Conservation (phyloP, 1,140 invertebrate genomes). For the Helicoverpa armigera region DNA sequence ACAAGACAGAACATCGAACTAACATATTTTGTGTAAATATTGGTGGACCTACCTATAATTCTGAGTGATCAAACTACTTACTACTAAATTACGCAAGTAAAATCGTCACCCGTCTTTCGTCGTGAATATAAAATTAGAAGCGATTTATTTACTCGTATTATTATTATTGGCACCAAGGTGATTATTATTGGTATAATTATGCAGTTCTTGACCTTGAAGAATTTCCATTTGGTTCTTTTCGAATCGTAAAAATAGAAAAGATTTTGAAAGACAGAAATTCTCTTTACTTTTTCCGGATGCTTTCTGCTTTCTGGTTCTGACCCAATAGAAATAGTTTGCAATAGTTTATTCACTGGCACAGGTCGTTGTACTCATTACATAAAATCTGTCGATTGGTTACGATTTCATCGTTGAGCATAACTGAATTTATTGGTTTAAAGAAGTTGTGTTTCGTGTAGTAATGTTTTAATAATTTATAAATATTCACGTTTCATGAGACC, state of each 20-base stretch:
- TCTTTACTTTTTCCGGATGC: background rate
- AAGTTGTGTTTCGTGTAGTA: background rate
- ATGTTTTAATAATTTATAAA: background rate
- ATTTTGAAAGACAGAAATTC: too few species aligned
- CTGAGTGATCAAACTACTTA: background rate
- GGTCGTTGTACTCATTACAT: constrained; percentile 39
- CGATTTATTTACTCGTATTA: background rate
- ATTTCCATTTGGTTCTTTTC: too few species aligned
- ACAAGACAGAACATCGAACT: too few species aligned
- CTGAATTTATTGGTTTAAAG: background rate
- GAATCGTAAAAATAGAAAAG: too few species aligned
- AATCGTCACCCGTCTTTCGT: constrained; percentile 8
- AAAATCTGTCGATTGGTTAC: constrained; percentile 22
- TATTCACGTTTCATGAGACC: too few species aligned
- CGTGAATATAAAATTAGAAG: constrained; percentile 13
- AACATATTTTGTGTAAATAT: background rate
- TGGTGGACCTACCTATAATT: background rate
- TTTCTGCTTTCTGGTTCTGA: constrained; percentile 1
- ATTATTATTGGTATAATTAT: background rate
- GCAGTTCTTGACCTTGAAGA: background rate
- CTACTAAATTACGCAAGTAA: constrained; percentile 19
- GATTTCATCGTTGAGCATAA: constrained; percentile 5
- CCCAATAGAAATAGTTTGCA: background rate
- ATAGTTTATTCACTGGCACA: background rate
- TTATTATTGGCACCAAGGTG: background rate